phyloP scores from a whole-genome alignment of 2,113 vertebrate genomes.

The Lagopus muta region DNA sequence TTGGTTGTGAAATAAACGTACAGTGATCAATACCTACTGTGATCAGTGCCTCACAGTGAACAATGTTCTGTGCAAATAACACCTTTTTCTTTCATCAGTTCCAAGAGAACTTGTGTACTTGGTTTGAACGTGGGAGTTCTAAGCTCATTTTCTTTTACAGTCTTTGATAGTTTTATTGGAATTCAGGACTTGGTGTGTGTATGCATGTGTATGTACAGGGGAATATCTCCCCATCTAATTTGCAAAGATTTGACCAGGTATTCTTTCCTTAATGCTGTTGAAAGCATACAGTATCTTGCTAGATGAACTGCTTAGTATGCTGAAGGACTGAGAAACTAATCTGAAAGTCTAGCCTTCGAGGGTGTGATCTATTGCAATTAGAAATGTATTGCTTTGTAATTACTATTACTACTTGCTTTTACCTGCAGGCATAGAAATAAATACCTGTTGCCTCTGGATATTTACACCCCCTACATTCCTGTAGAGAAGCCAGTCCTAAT shows the following conservation, averaged over 20 bases:
- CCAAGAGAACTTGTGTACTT: not conserved
- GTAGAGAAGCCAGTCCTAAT: conserved; percentile 10
- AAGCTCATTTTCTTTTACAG: not conserved
- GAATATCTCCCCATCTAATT: not conserved
- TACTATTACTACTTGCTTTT: conserved; percentile 59
- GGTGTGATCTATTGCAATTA: conserved; percentile 65
- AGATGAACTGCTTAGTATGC: conserved; percentile 58
- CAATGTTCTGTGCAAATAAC: not conserved
- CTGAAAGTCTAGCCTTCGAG: conserved; percentile 46
- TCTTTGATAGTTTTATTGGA: not conserved
- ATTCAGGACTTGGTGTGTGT: not conserved
- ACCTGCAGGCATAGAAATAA: conserved; percentile 62
- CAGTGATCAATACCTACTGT: not conserved
- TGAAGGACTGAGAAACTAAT: conserved; percentile 49
- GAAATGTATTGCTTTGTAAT: conserved; percentile 68
- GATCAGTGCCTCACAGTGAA: not conserved
- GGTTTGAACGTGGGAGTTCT: not conserved
- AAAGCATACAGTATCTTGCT: not conserved
- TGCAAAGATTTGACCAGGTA: not conserved
- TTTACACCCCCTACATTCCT: conserved; percentile 43
- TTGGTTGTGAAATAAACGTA: not conserved
- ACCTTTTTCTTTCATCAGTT: not conserved
- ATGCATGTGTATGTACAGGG: not conserved
- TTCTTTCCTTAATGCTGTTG: conserved; percentile 6
- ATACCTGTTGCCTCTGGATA: conserved; percentile 57